Evolutionary conservation across 1,140 invertebrate species (phyloP).

Genomic region (Nasonia giraulti): DNA sequence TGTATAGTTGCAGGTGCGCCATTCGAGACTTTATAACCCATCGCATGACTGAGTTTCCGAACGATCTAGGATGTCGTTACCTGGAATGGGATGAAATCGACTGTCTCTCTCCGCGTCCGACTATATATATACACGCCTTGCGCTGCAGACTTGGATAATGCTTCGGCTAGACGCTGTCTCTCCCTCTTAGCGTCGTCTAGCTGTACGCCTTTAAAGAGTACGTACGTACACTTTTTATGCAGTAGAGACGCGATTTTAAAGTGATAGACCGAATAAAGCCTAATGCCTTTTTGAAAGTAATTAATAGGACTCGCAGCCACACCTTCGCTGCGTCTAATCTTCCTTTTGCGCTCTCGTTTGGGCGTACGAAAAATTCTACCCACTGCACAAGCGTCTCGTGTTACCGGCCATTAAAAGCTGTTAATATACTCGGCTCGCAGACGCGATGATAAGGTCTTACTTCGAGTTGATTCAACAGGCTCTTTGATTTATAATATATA

Average conservation of each 20-base stretch:
- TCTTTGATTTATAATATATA: too few species aligned
- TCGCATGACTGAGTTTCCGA: constrained; percentile 32
- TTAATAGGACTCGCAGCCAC: neutral
- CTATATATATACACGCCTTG: neutral
- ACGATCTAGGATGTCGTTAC: constrained; percentile 32
- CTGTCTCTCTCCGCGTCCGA: neutral
- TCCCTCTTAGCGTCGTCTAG: neutral
- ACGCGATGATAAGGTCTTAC: too few species aligned
- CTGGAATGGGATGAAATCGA: constrained; percentile 22
- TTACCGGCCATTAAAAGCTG: too few species aligned
- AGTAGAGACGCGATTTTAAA: too few species aligned
- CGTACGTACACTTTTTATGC: too few species aligned
- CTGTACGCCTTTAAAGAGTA: too few species aligned
- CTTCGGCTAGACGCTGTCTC: constrained; percentile 10
- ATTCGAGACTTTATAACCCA: constrained; percentile 27
- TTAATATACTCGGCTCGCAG: too few species aligned
- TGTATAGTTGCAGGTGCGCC: constrained; percentile 31
- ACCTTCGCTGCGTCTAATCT: neutral
- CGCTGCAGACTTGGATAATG: neutral
- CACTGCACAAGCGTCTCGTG: too few species aligned
- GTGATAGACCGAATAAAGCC: neutral
- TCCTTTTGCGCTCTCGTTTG: constrained; percentile 10
- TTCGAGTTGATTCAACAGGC: too few species aligned
- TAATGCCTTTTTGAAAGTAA: neutral
- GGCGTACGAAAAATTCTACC: too few species aligned